Evolutionary conservation across 1,140 invertebrate genomes (phyloP), one percentile per base, ranked within the genome.

Genomic region (Ruditapes philippinarum): DNA sequence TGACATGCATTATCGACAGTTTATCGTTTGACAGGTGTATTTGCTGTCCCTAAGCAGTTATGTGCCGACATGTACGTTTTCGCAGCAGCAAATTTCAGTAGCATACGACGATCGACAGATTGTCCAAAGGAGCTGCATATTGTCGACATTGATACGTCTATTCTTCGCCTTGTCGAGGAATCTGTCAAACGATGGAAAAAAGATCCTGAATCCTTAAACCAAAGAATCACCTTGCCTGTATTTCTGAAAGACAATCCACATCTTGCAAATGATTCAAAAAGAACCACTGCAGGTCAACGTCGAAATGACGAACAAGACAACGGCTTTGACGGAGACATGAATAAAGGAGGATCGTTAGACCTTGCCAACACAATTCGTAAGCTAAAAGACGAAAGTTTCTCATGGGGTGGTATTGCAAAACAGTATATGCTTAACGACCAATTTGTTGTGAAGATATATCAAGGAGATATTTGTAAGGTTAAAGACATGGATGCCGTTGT

Each of bases 11-110:
- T n/a, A n/a, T n/a, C n/a, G n/a, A n/a, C n/a, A n/a, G n/a, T n/a
- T n/a, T n/a, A n/a, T n/a, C n/a, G n/a, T n/a, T n/a, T n/a, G n/a
- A 31, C 83, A 93, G 92, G 89, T 74, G 90, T 91, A 25, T 92
- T 88, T 93, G 79, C 73, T 79, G 90, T 92, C 19, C 92, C 91
- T 22, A 81, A 89, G 22, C n/a, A 90, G 25, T 38, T 89, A 17
- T 91, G 91, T 81, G 76, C 88, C n/a, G 62, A 91, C n/a, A 79
- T 73, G 40, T 92, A 92, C 54, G 60, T 92, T 7, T 36, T 31
- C 22, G 90, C 90, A n/a, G 85, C 87, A 19, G 57, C 81, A 57
- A 68, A 28, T 5, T 91, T 85, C 76, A 80, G 80, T 49, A 70
- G 79, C 0, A 28, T 49, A 11, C 14, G 25, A 11, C 9, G 5